Evolutionary conservation across 2,888 invertebrate species (phyloP).

Genomic region (Drosophila flavopinicola): DNA sequence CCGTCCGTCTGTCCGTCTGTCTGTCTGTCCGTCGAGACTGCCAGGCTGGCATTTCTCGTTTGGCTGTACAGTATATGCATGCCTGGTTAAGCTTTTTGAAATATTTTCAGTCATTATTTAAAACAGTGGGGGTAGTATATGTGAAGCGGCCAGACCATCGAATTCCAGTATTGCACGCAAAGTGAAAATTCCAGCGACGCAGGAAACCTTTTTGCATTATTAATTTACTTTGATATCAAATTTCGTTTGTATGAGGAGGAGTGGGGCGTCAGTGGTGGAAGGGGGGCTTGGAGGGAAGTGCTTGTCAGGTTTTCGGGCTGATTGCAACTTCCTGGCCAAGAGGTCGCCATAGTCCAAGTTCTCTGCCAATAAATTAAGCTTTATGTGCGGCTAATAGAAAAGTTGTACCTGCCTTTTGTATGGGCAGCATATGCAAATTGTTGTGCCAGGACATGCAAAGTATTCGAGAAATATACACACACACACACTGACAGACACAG

Average conservation of each 20-base stretch:
- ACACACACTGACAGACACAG: constrained; percentile 15
- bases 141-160: constrained; percentile 2
- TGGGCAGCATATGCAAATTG: constrained; percentile 73
- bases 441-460: constrained; percentile 60
- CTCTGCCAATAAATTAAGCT: constrained; percentile 71
- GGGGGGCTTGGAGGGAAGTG: too few species aligned
- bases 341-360: constrained; percentile 47
- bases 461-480: too few species aligned
- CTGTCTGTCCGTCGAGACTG: constrained; percentile 8
- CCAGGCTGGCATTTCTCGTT: constrained; percentile 13
- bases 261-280: too few species aligned
- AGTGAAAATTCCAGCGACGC: constrained; percentile 67
- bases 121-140: constrained; percentile 13
- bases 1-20: constrained; percentile 12
- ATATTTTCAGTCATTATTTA: constrained; percentile 68
- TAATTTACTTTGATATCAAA: constrained; percentile 78
- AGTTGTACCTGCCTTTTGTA: constrained; percentile 46
- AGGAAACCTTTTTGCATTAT: constrained; percentile 68
- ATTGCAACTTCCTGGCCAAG: constrained; percentile 56
- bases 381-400: constrained; percentile 77
- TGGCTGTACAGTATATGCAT: too few species aligned
- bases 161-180: constrained; percentile 74
- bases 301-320: constrained; percentile 23
- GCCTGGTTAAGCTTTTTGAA: constrained; percentile 66
- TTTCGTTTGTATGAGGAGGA: constrained; percentile 42